Percentiles rank a stretch among this genome's conserved stretches.
Evolutionary conservation across 2,797 vertebrate genomes (phyloP).

Genomic region (Chelon labrosus): DNA sequence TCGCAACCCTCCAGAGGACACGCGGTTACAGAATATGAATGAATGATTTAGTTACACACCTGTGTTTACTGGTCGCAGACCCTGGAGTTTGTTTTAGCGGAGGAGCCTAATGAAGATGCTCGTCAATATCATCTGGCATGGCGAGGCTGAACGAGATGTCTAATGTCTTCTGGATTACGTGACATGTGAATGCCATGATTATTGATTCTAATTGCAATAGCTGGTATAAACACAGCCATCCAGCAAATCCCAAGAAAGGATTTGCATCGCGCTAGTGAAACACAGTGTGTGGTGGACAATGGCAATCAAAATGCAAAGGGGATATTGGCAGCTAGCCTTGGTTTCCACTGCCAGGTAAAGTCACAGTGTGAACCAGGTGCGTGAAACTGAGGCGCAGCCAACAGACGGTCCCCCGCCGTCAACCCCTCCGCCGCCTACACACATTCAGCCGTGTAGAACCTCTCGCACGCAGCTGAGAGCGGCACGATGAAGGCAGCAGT

Average conservation of each 20-base stretch:
- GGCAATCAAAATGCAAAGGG: not conserved
- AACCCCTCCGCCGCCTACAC: not conserved
- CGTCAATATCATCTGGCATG: not conserved
- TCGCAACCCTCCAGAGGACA: too few relatives aligned
- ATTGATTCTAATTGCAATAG: not conserved
- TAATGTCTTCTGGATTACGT: not conserved
- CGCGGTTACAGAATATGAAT: too few relatives aligned
- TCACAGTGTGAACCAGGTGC: slow-evolving; percentile 21
- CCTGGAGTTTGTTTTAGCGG: not conserved
- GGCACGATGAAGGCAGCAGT: not conserved
- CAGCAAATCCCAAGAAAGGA: not conserved
- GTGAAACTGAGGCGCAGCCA: slow-evolving; percentile 4
- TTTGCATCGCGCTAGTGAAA: not conserved
- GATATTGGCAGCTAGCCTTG: slow-evolving; percentile 22
- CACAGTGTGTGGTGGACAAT: slow-evolving; percentile 13
- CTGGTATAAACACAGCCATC: not conserved
- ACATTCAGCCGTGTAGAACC: not conserved
- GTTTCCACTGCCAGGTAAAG: slow-evolving; percentile 28
- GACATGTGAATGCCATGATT: not conserved
- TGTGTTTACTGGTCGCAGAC: not conserved
- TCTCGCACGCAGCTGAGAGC: not conserved
- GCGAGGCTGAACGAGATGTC: too few relatives aligned
- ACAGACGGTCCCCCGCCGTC: not conserved
- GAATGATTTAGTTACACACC: not conserved
- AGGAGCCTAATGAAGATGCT: not conserved